Conservation (phyloP, 2,113 vertebrate genomes). For the Anolis sagrei region DNA sequence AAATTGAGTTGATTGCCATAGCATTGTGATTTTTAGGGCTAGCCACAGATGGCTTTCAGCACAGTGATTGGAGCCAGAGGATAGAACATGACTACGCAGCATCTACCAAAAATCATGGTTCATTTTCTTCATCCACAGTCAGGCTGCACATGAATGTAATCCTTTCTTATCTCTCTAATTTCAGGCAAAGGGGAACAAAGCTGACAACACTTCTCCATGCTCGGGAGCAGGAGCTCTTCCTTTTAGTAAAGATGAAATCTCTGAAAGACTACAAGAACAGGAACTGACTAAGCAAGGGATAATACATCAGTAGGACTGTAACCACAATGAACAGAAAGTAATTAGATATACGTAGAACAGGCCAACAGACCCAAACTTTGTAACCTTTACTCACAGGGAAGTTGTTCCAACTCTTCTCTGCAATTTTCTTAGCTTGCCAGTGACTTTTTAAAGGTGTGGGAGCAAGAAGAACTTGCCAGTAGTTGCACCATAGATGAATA, state of each 20-base stretch:
- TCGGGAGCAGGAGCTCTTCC: too few relatives aligned
- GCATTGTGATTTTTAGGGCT: not conserved
- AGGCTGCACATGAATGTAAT: not conserved
- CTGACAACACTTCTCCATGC: not conserved
- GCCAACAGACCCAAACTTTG: too few relatives aligned
- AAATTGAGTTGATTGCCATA: not conserved
- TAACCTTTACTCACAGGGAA: too few relatives aligned
- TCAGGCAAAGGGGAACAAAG: not conserved
- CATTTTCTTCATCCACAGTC: not conserved
- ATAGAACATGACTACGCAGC: not conserved
- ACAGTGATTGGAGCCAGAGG: too few relatives aligned
- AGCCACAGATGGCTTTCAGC: not conserved
- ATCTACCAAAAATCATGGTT: not conserved
- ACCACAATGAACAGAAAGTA: not conserved
- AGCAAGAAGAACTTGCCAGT: not conserved
- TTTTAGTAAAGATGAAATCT: too few relatives aligned
- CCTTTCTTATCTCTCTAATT: not conserved
- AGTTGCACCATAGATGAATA: not conserved
- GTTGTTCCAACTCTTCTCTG: not conserved
- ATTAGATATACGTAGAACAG: slow-evolving; percentile 1
- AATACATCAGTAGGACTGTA: not conserved
- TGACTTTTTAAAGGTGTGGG: not conserved
- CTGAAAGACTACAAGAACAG: not conserved
- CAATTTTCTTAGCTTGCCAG: not conserved
- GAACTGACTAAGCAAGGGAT: slow-evolving; percentile 5